A percentile compares a stretch with the other conserved stretches of the same genome.
These are phyloP conservation scores for Cheilosia pagana DNA, from an alignment of 2,888 invertebrate species.

Conservation along the genomic window DNA sequence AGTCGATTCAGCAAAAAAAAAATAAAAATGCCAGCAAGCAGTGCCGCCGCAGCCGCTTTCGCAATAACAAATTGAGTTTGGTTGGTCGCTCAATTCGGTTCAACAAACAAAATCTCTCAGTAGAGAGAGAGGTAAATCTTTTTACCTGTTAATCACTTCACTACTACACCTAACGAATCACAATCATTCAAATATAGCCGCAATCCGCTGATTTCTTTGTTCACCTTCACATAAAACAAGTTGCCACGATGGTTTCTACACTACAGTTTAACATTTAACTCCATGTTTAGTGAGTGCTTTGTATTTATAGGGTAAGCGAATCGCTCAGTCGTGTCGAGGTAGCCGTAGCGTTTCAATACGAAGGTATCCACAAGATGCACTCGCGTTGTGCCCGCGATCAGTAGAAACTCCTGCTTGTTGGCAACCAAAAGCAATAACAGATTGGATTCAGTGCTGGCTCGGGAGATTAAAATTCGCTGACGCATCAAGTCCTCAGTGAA, in stretches of 20 bases:
- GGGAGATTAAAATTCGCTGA: constrained; percentile 56
- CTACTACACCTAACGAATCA: constrained; percentile 6
- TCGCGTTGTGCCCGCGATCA: constrained; percentile 64
- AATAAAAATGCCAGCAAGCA: not conserved
- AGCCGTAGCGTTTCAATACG: constrained; percentile 54
- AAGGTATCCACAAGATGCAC: constrained; percentile 60
- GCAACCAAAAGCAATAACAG: constrained; percentile 12
- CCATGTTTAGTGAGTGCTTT: not conserved
- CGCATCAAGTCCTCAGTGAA: constrained; percentile 64
- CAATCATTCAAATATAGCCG: not conserved
- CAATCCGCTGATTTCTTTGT: constrained; percentile 34
- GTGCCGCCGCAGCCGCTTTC: constrained; percentile 11
- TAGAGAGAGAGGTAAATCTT: not conserved
- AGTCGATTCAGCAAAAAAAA: constrained; percentile 42
- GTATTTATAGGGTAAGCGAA: constrained; percentile 30
- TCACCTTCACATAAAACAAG: not conserved
- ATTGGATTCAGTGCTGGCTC: constrained; percentile 35
- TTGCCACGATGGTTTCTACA: constrained; percentile 31
- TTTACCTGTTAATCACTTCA: constrained; percentile 43
- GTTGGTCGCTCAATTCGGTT: constrained; percentile 17
- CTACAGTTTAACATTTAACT: not conserved
- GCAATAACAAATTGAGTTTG: constrained; percentile 35
- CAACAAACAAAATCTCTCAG: constrained; percentile 16
- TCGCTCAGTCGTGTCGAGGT: constrained; percentile 61
- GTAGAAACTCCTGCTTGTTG: constrained; percentile 54